Conservation (phyloP, 2,113 vertebrate genomes). For the Phycodurus eques region DNA sequence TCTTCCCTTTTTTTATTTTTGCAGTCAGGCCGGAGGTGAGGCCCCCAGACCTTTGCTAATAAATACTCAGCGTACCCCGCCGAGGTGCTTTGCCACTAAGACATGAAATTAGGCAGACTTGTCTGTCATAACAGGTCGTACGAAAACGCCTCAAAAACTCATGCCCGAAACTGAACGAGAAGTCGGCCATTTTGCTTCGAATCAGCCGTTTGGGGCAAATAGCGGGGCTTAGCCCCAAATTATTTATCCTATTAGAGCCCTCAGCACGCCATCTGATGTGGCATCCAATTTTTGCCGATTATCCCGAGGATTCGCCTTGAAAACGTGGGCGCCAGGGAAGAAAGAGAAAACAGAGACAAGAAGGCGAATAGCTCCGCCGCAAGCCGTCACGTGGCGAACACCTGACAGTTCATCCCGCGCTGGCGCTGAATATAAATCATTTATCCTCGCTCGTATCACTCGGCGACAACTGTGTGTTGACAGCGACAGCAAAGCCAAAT, state of each 20-base stretch:
- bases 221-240: no score
- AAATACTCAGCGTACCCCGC: constrained; percentile 38
- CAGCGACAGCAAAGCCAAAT: neutral
- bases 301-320: neutral
- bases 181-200: neutral
- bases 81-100: constrained; percentile 35
- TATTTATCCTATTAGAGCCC: no score
- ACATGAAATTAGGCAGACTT: neutral
- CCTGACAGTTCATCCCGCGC: neutral
- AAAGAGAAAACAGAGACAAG: neutral
- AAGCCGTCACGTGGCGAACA: constrained; percentile 13
- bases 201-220: neutral
- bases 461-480: neutral
- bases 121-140: neutral
- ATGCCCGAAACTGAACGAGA: neutral
- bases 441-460: constrained; percentile 28
- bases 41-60: constrained; percentile 44
- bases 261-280: no score
- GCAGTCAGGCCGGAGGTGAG: constrained; percentile 41
- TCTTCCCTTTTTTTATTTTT: constrained; percentile 25
- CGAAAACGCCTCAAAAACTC: neutral
- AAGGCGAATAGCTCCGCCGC: no score
- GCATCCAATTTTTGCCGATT: neutral
- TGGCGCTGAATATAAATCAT: constrained; percentile 42
- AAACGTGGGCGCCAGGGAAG: no score